Evolutionary conservation across 92 coral and sea anemone species (phyloP).

Genomic region (Blastomussa wellsi): DNA sequence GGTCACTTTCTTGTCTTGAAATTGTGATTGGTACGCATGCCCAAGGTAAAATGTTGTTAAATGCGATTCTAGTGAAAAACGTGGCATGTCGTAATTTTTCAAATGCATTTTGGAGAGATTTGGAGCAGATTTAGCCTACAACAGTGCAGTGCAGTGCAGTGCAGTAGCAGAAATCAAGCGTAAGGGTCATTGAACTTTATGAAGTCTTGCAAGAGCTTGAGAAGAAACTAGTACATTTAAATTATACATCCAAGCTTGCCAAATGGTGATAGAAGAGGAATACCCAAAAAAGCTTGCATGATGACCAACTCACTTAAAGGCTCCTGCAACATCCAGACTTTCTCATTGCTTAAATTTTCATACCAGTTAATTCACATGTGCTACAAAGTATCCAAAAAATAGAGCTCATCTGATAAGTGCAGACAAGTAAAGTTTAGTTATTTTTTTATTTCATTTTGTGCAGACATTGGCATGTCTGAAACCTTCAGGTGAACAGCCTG

Average conservation of each 20-base stretch:
- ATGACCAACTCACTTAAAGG: background rate
- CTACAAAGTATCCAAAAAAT: background rate
- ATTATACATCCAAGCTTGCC: background rate
- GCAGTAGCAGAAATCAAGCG: no score
- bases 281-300: background rate
- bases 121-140: no score
- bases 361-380: background rate
- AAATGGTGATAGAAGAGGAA: no score
- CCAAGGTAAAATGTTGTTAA: no score
- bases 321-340: background rate
- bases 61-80: no score
- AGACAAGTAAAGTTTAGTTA: background rate
- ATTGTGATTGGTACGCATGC: no score
- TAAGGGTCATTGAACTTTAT: background rate
- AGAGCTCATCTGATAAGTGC: background rate
- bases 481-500: constrained; percentile 61
- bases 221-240: background rate
- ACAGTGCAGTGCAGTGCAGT: no score
- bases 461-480: constrained; percentile 74
- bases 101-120: no score
- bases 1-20: no score
- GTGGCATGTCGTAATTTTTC: no score
- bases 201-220: background rate
- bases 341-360: background rate
- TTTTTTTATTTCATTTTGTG: background rate